Evolutionary conservation across 2,797 vertebrate species (phyloP).

Genomic region (Cynopterus sphinx): DNA sequence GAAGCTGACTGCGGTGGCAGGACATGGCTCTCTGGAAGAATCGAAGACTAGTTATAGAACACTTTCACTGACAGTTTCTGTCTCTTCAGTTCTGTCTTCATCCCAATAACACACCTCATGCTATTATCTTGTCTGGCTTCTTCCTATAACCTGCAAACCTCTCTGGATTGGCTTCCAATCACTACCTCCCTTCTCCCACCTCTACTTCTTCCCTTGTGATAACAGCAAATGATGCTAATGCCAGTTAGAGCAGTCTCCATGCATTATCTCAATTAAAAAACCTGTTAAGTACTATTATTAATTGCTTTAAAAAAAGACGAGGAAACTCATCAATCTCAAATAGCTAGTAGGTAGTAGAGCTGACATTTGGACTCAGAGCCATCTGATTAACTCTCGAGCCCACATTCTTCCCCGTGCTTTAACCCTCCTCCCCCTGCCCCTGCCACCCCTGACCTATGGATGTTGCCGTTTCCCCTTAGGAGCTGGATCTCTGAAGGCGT

Average conservation of each 20-base stretch:
- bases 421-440: too few relatives aligned
- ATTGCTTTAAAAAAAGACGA: neutral
- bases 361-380: neutral
- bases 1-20: slow-evolving; percentile 93
- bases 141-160: accelerated
- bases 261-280: neutral
- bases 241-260: neutral
- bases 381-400: neutral
- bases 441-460: too few relatives aligned
- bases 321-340: neutral
- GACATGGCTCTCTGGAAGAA: slow-evolving; percentile 92
- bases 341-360: neutral
- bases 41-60: neutral
- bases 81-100: neutral
- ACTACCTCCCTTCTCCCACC: accelerated
- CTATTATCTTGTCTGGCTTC: neutral
- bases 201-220: too few relatives aligned
- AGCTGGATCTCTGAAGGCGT: too few relatives aligned
- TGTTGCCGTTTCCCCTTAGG: too few relatives aligned
- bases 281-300: neutral
- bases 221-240: accelerated
- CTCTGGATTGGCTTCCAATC: neutral
- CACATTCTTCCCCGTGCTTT: neutral
- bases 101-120: neutral
- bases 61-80: neutral